These are phyloP conservation scores for Melitaea cinxia DNA, from an alignment of 1,140 invertebrate genomes.

Conservation along the genomic window DNA sequence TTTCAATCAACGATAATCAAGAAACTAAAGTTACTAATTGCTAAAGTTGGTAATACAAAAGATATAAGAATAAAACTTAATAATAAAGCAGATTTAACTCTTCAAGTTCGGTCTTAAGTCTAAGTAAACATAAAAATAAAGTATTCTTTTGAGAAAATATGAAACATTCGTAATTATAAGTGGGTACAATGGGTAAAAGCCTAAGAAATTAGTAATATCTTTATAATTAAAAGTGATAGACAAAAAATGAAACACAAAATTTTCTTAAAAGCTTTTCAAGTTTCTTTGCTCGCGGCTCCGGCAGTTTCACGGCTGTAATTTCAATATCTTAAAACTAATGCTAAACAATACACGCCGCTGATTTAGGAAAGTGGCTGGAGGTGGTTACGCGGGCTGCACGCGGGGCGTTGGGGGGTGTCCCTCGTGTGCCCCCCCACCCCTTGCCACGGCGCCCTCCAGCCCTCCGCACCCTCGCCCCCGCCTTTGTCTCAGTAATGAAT, in stretches of 20 bases:
- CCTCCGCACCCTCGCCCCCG: constrained; percentile 36
- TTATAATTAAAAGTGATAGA: not conserved
- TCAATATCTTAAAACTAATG: constrained; percentile 49
- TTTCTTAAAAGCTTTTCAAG: not conserved
- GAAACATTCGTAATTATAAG: too few species aligned
- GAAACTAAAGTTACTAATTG: too few species aligned
- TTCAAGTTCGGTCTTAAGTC: too few species aligned
- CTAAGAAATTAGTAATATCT: not conserved
- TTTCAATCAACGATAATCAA: too few species aligned
- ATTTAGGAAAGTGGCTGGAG: constrained; percentile 77
- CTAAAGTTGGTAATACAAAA: too few species aligned
- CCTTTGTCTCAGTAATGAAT: constrained; percentile 80
- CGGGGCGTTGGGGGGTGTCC: constrained; percentile 37
- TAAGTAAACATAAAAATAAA: too few species aligned
- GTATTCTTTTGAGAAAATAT: too few species aligned
- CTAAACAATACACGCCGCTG: constrained; percentile 68
- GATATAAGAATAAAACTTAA: too few species aligned
- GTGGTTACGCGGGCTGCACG: constrained; percentile 35
- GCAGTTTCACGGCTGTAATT: not conserved
- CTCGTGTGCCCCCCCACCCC: constrained; percentile 38
- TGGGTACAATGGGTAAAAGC: too few species aligned
- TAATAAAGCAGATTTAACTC: too few species aligned
- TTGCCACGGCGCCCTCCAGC: constrained; percentile 23
- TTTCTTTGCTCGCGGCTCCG: not conserved
- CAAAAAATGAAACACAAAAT: not conserved